These are phyloP conservation scores for Trichonephila inaurata DNA, from an alignment of 1,140 invertebrate species.

Conservation along the genomic window DNA sequence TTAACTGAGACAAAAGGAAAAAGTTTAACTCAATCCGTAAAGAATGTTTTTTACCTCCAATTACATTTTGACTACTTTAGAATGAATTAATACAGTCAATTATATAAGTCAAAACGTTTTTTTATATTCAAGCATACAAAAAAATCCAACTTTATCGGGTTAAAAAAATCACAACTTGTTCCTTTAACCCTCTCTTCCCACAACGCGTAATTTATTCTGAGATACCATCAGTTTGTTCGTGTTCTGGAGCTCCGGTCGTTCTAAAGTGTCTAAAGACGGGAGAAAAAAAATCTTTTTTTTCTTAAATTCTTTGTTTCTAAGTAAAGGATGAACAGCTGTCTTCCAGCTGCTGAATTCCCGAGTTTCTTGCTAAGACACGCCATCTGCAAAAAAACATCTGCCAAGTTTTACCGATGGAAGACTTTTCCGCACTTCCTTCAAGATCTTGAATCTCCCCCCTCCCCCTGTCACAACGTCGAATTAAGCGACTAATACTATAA, in stretches of 20 bases:
- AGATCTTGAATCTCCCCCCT: background rate
- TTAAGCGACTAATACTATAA: no score
- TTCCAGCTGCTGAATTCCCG: background rate
- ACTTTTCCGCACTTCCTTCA: conserved; percentile 1
- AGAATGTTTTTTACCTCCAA: no score
- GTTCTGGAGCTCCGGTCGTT: background rate
- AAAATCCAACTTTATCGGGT: no score
- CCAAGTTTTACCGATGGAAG: background rate
- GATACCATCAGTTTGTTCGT: background rate
- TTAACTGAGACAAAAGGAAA: no score
- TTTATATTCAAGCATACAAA: no score
- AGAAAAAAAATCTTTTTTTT: background rate
- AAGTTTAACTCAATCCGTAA: no score
- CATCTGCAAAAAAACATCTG: conserved; percentile 18
- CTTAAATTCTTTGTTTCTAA: background rate
- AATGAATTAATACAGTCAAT: no score
- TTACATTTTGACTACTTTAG: no score
- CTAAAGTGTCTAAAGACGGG: background rate
- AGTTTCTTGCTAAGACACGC: background rate
- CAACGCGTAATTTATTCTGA: background rate
- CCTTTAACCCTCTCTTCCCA: background rate
- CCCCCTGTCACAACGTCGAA: no score
- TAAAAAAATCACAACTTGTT: no score
- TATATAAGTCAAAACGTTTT: no score
- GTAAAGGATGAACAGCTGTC: background rate